Percentiles rank a stretch among this genome's conserved stretches.
phyloP scores from a whole-genome alignment of 53 echinoderm and acorn worm genomes.

The Hippasteria phrygiana region DNA sequence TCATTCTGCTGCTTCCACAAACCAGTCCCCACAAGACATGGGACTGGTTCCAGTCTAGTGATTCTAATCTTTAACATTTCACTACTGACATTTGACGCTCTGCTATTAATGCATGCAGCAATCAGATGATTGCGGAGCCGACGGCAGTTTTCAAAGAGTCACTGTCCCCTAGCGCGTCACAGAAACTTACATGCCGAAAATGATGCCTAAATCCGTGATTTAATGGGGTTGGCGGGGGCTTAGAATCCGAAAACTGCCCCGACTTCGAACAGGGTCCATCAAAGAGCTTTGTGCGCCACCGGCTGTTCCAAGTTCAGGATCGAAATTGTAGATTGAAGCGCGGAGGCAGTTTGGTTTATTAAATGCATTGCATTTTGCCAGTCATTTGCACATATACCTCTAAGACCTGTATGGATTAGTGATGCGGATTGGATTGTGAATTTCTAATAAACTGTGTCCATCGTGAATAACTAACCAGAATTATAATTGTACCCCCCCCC shows the following conservation, averaged over 20 bases:
- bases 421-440: neutral
- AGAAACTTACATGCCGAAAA: neutral
- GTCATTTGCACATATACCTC: constrained; percentile 12
- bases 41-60: neutral
- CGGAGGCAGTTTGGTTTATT: neutral
- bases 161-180: neutral
- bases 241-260: neutral
- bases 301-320: neutral
- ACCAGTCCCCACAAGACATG: neutral
- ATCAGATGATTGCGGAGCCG: constrained; percentile 20
- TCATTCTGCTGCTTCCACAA: too few relatives aligned
- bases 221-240: constrained; percentile 17
- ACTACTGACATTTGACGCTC: constrained; percentile 6
- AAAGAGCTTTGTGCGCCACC: constrained; percentile 1
- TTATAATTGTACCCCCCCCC: too few relatives aligned
- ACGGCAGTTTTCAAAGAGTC: neutral
- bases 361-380: neutral
- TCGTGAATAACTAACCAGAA: neutral
- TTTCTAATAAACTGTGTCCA: neutral
- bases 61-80: constrained; percentile 3
- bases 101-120: neutral
- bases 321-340: constrained; percentile 27
- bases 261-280: constrained; percentile 32
- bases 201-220: neutral
- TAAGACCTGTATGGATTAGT: neutral